phyloP scores from a whole-genome alignment of 2,797 vertebrate species.

The Esox masquinongy region DNA sequence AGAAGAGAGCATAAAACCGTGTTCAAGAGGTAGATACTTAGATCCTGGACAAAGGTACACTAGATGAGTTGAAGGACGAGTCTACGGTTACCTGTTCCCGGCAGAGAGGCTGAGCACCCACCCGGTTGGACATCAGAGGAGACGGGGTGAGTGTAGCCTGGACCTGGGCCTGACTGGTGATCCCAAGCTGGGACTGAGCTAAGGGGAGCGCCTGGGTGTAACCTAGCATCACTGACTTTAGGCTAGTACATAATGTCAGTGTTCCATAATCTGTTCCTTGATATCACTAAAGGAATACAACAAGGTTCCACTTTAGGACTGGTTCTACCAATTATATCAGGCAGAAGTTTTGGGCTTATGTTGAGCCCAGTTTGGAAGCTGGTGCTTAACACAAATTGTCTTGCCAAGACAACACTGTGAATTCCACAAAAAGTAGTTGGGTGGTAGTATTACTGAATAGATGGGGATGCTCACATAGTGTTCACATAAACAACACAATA shows the following conservation, averaged over 20 bases:
- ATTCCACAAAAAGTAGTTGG: slow-evolving; percentile 22
- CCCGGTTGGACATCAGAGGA: slow-evolving; percentile 54
- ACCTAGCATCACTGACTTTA: slow-evolving; percentile 10
- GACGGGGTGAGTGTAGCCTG: slow-evolving; percentile 40
- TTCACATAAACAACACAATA: slow-evolving; percentile 34
- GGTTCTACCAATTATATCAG: neutral
- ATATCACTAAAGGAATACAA: neutral
- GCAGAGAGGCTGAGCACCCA: slow-evolving; percentile 58
- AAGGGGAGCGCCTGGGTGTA: slow-evolving; percentile 29
- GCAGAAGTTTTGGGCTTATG: neutral
- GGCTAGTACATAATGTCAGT: neutral
- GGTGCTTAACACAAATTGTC: slow-evolving; percentile 3
- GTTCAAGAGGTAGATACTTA: neutral
- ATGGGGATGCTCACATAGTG: slow-evolving; percentile 24
- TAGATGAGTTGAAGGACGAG: slow-evolving; percentile 3
- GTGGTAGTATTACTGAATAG: slow-evolving; percentile 4
- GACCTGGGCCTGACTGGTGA: slow-evolving; percentile 19
- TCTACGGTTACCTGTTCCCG: slow-evolving; percentile 60
- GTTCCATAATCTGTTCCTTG: neutral
- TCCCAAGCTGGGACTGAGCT: slow-evolving; percentile 26
- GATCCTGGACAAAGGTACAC: neutral
- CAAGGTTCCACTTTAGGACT: neutral
- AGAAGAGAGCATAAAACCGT: neutral
- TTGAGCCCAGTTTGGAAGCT: neutral
- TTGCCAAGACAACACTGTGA: slow-evolving; percentile 14